phyloP scores from a whole-genome alignment of 2,797 vertebrate genomes.

The Hyperoplus immaculatus region DNA sequence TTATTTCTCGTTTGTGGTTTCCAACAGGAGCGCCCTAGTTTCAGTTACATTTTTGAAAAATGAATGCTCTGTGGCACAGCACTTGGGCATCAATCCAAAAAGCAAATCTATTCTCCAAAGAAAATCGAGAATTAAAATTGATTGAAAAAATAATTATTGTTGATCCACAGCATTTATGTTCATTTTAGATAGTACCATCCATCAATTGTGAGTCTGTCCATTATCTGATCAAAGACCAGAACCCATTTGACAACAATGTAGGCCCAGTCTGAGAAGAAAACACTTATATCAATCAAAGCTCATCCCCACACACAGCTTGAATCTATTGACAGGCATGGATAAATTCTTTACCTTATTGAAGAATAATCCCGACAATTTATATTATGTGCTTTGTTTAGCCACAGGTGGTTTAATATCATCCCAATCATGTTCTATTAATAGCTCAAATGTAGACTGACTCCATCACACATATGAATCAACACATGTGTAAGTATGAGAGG shows the following conservation, averaged over 20 bases:
- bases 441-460: slow-evolving; percentile 34
- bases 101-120: slow-evolving; percentile 67
- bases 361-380: slow-evolving; percentile 37
- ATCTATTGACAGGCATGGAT: slow-evolving; percentile 27
- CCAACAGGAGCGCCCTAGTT: slow-evolving; percentile 61
- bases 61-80: slow-evolving; percentile 67
- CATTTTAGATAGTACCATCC: slow-evolving; percentile 55
- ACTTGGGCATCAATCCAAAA: slow-evolving; percentile 63
- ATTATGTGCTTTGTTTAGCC: slow-evolving; percentile 41
- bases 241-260: slow-evolving; percentile 38
- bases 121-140: slow-evolving; percentile 71
- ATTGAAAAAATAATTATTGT: slow-evolving; percentile 58
- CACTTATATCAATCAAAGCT: slow-evolving; percentile 1
- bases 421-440: slow-evolving; percentile 30
- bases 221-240: slow-evolving; percentile 56
- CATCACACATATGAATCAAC: slow-evolving; percentile 31
- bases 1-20: slow-evolving; percentile 59
- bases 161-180: slow-evolving; percentile 62
- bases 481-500: slow-evolving; percentile 13
- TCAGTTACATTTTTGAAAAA: slow-evolving; percentile 63
- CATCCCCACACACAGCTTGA: slow-evolving; percentile 13
- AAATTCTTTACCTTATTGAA: slow-evolving; percentile 51
- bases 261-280: not conserved
- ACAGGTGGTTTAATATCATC: slow-evolving; percentile 47
- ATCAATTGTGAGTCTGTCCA: slow-evolving; percentile 58